phyloP scores from a whole-genome alignment of 2,888 invertebrate genomes.

The Prosopocoilus inquinatus region DNA sequence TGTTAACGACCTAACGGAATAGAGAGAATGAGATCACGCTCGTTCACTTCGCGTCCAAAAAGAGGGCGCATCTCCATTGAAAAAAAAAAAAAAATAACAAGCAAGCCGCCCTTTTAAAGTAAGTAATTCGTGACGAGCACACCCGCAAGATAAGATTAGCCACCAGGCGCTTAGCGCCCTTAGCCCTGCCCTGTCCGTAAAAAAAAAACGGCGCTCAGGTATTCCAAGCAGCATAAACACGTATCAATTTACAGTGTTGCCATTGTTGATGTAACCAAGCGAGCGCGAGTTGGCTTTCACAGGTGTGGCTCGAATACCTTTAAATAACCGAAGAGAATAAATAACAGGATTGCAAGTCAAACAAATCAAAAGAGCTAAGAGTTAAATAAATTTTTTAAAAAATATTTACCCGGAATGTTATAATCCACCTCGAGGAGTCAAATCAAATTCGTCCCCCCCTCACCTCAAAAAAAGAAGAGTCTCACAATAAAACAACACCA shows the following conservation, averaged over 20 bases:
- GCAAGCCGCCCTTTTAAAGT: too few species aligned
- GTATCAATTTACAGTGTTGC: conserved; percentile 31
- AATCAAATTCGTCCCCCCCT: conserved; percentile 17
- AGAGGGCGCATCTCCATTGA: too few species aligned
- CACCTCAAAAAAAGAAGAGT: too few species aligned
- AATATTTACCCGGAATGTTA: background rate
- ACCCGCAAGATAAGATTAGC: background rate
- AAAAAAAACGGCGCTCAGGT: conserved; percentile 8
- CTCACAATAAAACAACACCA: conserved; percentile 10
- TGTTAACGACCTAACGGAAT: too few species aligned
- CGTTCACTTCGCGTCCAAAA: too few species aligned
- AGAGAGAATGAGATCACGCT: too few species aligned
- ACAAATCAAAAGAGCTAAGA: background rate
- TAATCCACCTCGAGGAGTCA: background rate
- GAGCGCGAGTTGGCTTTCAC: conserved; percentile 27
- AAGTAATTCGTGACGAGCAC: background rate
- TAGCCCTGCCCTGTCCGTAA: background rate
- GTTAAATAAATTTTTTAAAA: conserved; percentile 3
- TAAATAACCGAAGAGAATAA: conserved; percentile 7
- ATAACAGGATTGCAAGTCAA: background rate
- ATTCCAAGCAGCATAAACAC: conserved; percentile 15
- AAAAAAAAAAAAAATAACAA: too few species aligned
- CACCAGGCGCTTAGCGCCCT: background rate
- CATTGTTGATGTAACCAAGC: conserved; percentile 23
- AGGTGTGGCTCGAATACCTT: conserved; percentile 34